Percentiles rank a stretch among this genome's conserved stretches.
phyloP scores from a whole-genome alignment of 2,113 vertebrate species.

The Eretmochelys imbricata region DNA sequence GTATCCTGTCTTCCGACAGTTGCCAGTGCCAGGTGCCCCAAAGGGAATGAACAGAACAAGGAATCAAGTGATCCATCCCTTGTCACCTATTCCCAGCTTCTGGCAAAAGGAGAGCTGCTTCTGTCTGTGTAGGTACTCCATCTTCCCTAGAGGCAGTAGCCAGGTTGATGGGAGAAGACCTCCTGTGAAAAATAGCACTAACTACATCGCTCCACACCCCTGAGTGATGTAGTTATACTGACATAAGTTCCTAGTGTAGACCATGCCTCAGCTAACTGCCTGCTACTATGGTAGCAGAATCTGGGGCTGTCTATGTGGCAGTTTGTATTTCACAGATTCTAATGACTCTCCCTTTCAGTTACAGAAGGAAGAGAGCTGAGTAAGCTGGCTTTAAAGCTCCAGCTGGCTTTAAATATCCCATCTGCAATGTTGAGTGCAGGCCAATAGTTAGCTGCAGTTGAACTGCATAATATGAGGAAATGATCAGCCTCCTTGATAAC shows the following conservation, averaged over 20 bases:
- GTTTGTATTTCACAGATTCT: background rate
- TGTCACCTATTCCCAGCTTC: too few species aligned
- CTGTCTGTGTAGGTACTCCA: too few species aligned
- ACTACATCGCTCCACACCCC: background rate
- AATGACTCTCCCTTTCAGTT: background rate
- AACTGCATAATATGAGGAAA: background rate
- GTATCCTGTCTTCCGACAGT: too few species aligned
- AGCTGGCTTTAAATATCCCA: background rate
- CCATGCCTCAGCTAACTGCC: background rate
- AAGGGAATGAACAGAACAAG: too few species aligned
- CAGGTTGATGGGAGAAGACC: background rate
- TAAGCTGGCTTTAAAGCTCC: too few species aligned
- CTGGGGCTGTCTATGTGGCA: background rate
- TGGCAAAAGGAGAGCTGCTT: background rate
- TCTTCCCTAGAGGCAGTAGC: too few species aligned
- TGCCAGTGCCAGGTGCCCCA: too few species aligned
- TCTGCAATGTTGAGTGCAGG: background rate
- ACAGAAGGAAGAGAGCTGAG: constrained; percentile 9
- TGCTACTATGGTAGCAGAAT: rapidly evolving
- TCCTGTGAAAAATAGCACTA: background rate
- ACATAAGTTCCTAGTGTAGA: background rate
- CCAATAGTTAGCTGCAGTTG: background rate
- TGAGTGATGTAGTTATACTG: background rate
- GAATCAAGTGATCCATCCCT: too few species aligned
- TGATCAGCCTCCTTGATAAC: background rate